Conservation (phyloP, 2,888 invertebrate species). For the Cancer borealis region DNA sequence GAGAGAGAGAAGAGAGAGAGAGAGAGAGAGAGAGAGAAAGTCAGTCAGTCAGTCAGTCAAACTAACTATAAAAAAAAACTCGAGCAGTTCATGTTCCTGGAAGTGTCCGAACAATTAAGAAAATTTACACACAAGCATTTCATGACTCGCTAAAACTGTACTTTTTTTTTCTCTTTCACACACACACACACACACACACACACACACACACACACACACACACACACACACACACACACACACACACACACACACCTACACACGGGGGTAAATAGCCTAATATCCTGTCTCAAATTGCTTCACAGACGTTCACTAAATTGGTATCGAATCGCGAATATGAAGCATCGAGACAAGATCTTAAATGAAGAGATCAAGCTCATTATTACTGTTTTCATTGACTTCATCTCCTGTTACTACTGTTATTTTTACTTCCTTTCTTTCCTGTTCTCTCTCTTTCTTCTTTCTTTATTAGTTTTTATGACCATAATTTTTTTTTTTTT, state of each 20-base stretch:
- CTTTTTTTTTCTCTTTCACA: too few species aligned
- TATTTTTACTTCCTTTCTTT: background rate
- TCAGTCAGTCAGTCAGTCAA: too few species aligned
- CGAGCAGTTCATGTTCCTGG: too few species aligned
- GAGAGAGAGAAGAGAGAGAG: slow-evolving; percentile 12
- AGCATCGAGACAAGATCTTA: background rate
- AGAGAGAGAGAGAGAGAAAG: background rate
- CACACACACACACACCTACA: background rate
- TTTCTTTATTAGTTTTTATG: background rate
- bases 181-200: slow-evolving; percentile 32
- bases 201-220: slow-evolving; percentile 34
- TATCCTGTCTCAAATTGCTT: slow-evolving; percentile 28
- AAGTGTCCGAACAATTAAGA: too few species aligned
- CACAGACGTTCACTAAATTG: background rate
- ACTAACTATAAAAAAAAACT: too few species aligned
- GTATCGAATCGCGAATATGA: background rate
- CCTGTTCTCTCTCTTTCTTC: background rate
- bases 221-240: slow-evolving; percentile 29
- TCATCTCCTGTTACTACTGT: background rate
- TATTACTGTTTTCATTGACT: background rate
- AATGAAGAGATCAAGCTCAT: background rate
- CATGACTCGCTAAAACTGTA: too few species aligned
- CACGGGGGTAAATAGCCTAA: background rate
- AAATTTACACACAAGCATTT: too few species aligned
- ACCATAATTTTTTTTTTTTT: background rate